Conservation (phyloP, 2,888 invertebrate genomes). For the Dorcus hopei region DNA sequence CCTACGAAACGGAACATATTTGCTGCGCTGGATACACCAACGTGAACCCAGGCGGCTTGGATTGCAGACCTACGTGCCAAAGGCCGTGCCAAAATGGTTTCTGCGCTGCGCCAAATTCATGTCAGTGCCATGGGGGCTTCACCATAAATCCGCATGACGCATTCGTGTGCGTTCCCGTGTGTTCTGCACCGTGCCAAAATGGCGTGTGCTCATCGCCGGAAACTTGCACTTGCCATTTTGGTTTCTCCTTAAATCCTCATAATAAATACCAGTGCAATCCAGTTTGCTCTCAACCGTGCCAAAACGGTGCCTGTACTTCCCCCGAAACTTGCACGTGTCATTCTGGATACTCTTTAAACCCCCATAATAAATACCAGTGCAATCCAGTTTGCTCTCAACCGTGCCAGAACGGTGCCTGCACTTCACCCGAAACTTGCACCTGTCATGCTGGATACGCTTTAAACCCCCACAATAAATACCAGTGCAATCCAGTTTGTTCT, state of each 20-base stretch:
- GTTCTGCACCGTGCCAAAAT: constrained; percentile 15
- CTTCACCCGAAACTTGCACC: constrained; percentile 41
- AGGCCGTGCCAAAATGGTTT: constrained; percentile 27
- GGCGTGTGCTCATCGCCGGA: constrained; percentile 40
- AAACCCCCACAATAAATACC: constrained; percentile 12
- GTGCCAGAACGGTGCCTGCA: constrained; percentile 27
- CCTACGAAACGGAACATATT: background rate
- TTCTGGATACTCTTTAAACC: constrained; percentile 6
- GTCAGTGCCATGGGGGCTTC: constrained; percentile 34
- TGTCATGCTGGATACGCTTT: constrained; percentile 22
- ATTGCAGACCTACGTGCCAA: constrained; percentile 26
- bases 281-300: constrained; percentile 29
- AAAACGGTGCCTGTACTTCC: constrained; percentile 34
- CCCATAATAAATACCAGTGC: constrained; percentile 30
- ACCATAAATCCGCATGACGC: constrained; percentile 24
- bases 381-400: constrained; percentile 41
- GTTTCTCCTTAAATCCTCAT: constrained; percentile 16
- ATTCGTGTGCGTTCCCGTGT: constrained; percentile 23
- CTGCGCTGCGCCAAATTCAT: constrained; percentile 27
- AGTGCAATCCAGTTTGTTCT: constrained; percentile 11
- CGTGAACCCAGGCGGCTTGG: background rate
- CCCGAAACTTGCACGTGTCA: constrained; percentile 33
- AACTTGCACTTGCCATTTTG: constrained; percentile 28
- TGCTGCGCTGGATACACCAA: background rate
- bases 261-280: constrained; percentile 27